Evolutionary conservation across 2,888 invertebrate genomes (phyloP).

Genomic region (Stenolophus ochropezus): DNA sequence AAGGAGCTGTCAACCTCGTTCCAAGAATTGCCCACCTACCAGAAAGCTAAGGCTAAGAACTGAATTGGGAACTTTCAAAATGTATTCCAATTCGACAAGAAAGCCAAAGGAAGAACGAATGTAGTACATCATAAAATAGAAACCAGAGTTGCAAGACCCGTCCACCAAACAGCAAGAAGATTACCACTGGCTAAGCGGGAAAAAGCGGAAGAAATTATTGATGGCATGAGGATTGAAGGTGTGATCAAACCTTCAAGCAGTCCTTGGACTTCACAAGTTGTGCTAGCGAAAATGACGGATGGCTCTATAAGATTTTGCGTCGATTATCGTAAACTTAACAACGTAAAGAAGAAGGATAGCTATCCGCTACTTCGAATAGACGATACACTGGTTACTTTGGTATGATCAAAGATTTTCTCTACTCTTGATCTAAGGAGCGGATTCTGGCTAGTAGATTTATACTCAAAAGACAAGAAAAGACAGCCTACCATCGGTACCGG

Average conservation of each 20-base stretch:
- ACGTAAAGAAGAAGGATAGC: slow-evolving; percentile 38
- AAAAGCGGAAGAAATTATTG: background rate
- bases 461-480: slow-evolving; percentile 57
- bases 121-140: no score
- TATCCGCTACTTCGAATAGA: slow-evolving; percentile 51
- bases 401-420: slow-evolving; percentile 61
- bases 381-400: slow-evolving; percentile 60
- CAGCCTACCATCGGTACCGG: slow-evolving; percentile 60
- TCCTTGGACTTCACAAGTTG: slow-evolving; percentile 20
- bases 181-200: background rate
- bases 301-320: slow-evolving; percentile 18
- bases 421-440: slow-evolving; percentile 62
- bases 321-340: slow-evolving; percentile 50
- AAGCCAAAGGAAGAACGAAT: no score
- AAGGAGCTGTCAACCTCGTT: no score
- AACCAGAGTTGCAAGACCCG: no score
- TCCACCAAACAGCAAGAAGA: no score
- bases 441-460: slow-evolving; percentile 40
- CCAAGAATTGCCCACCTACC: no score
- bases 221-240: background rate
- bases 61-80: no score
- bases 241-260: slow-evolving; percentile 24
- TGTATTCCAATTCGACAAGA: no score
- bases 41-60: no score
- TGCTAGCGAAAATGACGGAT: slow-evolving; percentile 3